Evolutionary conservation across 2,113 vertebrate species (phyloP).

Genomic region (Ictalurus punctatus): DNA sequence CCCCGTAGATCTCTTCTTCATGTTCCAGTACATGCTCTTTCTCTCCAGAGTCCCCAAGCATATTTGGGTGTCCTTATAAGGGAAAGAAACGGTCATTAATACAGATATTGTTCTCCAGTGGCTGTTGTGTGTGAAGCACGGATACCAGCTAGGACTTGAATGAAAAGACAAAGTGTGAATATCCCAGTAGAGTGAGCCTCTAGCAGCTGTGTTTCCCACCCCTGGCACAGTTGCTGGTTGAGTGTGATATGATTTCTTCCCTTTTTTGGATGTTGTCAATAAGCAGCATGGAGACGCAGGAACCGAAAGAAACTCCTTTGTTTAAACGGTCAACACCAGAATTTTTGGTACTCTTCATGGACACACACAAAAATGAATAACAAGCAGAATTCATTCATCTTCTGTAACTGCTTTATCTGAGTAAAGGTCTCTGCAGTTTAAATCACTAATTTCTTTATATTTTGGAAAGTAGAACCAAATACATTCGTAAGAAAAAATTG

Average conservation of each 20-base stretch:
- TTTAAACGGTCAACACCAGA: background rate
- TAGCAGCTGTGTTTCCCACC: constrained; percentile 22
- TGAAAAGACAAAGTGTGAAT: constrained; percentile 27
- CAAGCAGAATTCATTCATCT: background rate
- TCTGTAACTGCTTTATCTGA: background rate
- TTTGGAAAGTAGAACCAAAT: background rate
- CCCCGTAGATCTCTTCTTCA: background rate
- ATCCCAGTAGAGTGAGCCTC: background rate
- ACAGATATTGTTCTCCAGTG: constrained; percentile 1
- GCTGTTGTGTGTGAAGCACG: constrained; percentile 27
- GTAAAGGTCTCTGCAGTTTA: background rate
- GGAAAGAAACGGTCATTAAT: background rate
- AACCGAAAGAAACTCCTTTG: background rate
- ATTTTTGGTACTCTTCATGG: background rate
- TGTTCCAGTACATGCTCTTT: background rate
- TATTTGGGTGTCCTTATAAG: constrained; percentile 7
- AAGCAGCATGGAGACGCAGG: constrained; percentile 26
- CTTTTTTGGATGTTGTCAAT: constrained; percentile 38
- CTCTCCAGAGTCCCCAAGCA: background rate
- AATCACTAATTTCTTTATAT: background rate
- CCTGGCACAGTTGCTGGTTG: constrained; percentile 10
- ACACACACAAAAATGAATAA: background rate
- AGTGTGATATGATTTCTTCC: constrained; percentile 47
- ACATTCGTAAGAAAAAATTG: background rate
- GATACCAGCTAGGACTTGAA: constrained; percentile 30